These are phyloP conservation scores for Benthosema pterotum DNA, from an alignment of 2,797 vertebrate species.

Conservation along the genomic window DNA sequence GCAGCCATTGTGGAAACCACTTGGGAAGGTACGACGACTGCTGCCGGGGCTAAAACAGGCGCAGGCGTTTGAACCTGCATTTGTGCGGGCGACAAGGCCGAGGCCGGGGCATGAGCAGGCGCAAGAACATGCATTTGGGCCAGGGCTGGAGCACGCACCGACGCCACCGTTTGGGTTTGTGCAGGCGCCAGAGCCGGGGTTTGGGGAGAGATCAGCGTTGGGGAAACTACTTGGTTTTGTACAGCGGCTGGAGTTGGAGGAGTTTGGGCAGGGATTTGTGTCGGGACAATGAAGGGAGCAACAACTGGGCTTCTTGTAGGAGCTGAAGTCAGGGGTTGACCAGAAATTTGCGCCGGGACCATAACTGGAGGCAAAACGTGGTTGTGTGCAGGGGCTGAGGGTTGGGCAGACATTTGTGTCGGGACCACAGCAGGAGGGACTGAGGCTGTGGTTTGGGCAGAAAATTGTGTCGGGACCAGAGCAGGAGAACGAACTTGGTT, in stretches of 20 bases:
- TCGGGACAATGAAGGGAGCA: no score
- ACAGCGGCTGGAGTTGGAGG: not conserved
- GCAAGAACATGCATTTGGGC: not conserved
- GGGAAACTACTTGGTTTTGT: constrained; percentile 10
- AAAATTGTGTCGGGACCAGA: constrained; percentile 24
- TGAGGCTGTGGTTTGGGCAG: not conserved
- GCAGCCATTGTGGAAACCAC: constrained; percentile 7
- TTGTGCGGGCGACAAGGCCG: not conserved
- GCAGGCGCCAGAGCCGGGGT: constrained; percentile 8
- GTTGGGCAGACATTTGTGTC: constrained; percentile 14
- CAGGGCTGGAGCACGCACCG: constrained; percentile 33
- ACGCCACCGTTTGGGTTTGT: constrained; percentile 23
- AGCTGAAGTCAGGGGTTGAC: constrained; percentile 28
- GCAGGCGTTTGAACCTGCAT: not conserved
- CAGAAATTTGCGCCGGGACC: constrained; percentile 24
- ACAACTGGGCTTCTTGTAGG: constrained; percentile 4
- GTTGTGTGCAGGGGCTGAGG: not conserved
- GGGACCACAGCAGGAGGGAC: constrained; percentile 9
- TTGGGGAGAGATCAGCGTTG: no score
- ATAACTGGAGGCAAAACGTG: not conserved
- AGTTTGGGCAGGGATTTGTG: constrained; percentile 12
- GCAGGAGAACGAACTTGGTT: not conserved
- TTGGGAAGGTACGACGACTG: constrained; percentile 17
- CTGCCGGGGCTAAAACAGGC: constrained; percentile 25
- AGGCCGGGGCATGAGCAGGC: not conserved